Base-by-base conservation (phyloP, 2,797 vertebrate species). In the Eleutherodactylus coqui region DNA sequence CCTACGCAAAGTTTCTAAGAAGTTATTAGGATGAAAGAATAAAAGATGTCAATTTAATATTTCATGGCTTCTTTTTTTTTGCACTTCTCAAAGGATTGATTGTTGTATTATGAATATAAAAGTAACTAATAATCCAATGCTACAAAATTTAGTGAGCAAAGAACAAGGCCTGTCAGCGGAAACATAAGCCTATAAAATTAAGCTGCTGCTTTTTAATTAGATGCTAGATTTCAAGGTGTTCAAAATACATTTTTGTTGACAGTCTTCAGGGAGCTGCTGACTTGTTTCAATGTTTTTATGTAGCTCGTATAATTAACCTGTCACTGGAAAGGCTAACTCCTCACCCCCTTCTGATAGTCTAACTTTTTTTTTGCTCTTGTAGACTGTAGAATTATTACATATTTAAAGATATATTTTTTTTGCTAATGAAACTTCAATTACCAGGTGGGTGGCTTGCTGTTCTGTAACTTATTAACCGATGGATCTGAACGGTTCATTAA, bases 241-340 rank as follows among this genome's bases (percentile, higher is more conserved):
- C 83, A 86, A 84, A 88, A 32, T 9, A 79, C 87, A 79, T 38
- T 89, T 90, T 89, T 38, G 17, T 67, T 89, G 11, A 29, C 76
- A 80, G 76, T 88, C 86, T 73, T 88, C 58, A 2, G 47, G 82
- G 80, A 64, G 38, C 75, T 83, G 58, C 88, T 86, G 79, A 9
- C 75, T 90, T 67, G 86, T 88, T 91, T 86, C 58, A 89, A 85
- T 89, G 69, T 85, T 58, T 84, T 72, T 72, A 88, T 41, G 43
- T 90, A 34, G 51, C 55, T 89, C 83, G 90, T 81, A 77, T 89
- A 91, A 92, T 94, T 92, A 93, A 88, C 79, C 69, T 91, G 85
- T 91, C 88, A 88, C 64, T 64, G 41, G 84, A 79, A 90, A 62
- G 51, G 73, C 75, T 85, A 53, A 81, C 5, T 10, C 1, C 82